Conservation (phyloP, 2,797 vertebrate species). For the Podarcis lilfordi region DNA sequence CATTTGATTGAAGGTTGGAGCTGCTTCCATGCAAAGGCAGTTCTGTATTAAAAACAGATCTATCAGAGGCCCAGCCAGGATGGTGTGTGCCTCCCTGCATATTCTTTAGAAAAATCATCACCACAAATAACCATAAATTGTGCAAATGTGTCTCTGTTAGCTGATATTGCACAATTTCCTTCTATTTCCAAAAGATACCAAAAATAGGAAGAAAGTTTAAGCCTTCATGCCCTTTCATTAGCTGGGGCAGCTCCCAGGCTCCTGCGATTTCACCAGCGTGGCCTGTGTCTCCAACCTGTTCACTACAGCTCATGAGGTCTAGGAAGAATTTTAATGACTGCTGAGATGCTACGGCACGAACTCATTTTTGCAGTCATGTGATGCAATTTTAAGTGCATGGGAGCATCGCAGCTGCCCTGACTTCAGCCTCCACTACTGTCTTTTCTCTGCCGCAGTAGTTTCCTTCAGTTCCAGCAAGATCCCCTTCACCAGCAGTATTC, state of each 20-base stretch:
- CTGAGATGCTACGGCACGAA: not conserved
- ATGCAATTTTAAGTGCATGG: not conserved
- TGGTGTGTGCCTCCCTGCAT: too few species aligned
- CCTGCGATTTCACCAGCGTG: too few species aligned
- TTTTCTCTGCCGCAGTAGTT: not conserved
- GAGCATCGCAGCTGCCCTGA: not conserved
- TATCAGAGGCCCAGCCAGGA: not conserved
- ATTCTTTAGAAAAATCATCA: not conserved
- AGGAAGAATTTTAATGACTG: not conserved
- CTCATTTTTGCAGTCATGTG: not conserved
- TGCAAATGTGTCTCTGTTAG: not conserved
- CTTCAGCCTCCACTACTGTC: not conserved
- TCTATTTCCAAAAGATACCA: not conserved
- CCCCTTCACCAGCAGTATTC: not conserved
- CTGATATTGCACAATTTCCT: not conserved
- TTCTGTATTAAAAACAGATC: not conserved
- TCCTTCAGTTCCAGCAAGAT: not conserved
- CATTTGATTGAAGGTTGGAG: slow-evolving; percentile 23
- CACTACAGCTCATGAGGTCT: not conserved
- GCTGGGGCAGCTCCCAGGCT: too few species aligned
- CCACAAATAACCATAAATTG: not conserved
- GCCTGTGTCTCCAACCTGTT: not conserved
- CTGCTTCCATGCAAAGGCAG: slow-evolving; percentile 79
- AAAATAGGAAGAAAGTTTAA: not conserved
- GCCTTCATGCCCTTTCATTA: too few species aligned